phyloP scores from a whole-genome alignment of 2,113 vertebrate genomes.

The Pungitius pungitius region DNA sequence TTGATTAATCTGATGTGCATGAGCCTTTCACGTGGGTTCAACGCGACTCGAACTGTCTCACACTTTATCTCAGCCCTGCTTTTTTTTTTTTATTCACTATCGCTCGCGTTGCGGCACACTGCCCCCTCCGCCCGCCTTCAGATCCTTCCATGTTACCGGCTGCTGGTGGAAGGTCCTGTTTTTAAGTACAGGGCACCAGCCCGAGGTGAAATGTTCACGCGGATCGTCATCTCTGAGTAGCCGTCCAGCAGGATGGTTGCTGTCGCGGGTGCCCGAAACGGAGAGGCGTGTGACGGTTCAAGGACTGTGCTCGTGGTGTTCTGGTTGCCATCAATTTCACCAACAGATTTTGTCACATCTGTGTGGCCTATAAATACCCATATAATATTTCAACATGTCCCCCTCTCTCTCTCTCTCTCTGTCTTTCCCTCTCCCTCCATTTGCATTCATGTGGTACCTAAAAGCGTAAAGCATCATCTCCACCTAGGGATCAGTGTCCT shows the following conservation, averaged over 20 bases:
- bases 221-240: constrained; percentile 43
- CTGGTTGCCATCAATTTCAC: constrained; percentile 10
- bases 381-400: background rate
- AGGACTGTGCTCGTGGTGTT: constrained; percentile 19
- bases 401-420: background rate
- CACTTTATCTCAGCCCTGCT: constrained; percentile 5
- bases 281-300: constrained; percentile 4
- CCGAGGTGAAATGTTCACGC: constrained; percentile 52
- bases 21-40: background rate
- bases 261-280: constrained; percentile 18
- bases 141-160: constrained; percentile 40
- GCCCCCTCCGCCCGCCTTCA: constrained; percentile 21
- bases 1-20: constrained; percentile 20
- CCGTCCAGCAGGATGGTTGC: constrained; percentile 8
- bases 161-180: constrained; percentile 31
- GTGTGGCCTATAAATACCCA: background rate
- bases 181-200: constrained; percentile 39
- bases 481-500: constrained; percentile 49
- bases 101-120: background rate
- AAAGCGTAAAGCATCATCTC: constrained; percentile 12
- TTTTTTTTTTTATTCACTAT: background rate
- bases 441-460: constrained; percentile 14
- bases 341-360: constrained; percentile 6
- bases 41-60: constrained; percentile 2
- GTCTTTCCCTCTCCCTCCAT: background rate